Conservation (phyloP, 1,140 invertebrate species). For the Caenorhabditis elegans region WBcel235 BX284606.5:9733001-9733500, state of each 20-base stretch:
- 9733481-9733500: constrained; percentile 65
- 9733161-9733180: constrained; percentile 49
- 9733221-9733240: not conserved
- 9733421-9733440: constrained; percentile 64
- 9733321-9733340: constrained; percentile 21
- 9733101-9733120: constrained; percentile 68
- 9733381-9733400: constrained; percentile 65
- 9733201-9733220: not conserved
- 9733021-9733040: constrained; percentile 23
- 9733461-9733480: constrained; percentile 62
- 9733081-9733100: constrained; percentile 67
- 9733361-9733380: constrained; percentile 44
- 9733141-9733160: constrained; percentile 68
- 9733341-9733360: not conserved
- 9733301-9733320: not conserved
- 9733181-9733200: constrained; percentile 19
- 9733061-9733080: constrained; percentile 60
- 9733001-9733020: constrained; percentile 26
- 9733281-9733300: constrained; percentile 17
- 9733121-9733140: constrained; percentile 68
- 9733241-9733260: not conserved
- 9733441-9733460: constrained; percentile 57
- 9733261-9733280: constrained; percentile 24
- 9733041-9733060: constrained; percentile 58
- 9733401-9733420: constrained; percentile 64